These are phyloP conservation scores for Hymenochirus boettgeri DNA, from an alignment of 2,113 vertebrate genomes.

Conservation along the genomic window DNA sequence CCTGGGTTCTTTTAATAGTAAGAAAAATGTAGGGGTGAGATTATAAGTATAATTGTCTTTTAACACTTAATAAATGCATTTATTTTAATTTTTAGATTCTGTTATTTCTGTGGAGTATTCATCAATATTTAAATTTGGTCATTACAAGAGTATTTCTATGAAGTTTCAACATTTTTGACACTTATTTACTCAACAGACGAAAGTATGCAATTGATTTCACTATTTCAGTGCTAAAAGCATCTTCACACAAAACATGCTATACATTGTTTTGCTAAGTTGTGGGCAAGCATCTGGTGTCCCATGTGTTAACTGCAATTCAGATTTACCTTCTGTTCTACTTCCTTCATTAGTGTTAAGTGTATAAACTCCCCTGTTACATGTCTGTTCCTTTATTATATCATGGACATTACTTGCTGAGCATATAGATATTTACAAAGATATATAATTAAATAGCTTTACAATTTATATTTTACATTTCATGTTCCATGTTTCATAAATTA, in stretches of 20 bases:
- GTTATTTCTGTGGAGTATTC: background rate
- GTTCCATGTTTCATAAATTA: too few relatives aligned
- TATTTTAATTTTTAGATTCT: too few relatives aligned
- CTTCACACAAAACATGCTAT: background rate
- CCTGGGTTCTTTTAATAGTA: too few relatives aligned
- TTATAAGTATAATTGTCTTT: too few relatives aligned
- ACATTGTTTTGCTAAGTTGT: background rate
- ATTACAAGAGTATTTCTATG: background rate
- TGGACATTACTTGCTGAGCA: background rate
- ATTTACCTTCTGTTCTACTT: background rate
- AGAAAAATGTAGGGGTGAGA: too few relatives aligned
- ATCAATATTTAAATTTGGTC: background rate
- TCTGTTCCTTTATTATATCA: background rate
- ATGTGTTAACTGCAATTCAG: background rate
- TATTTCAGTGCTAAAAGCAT: background rate
- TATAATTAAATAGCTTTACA: too few relatives aligned
- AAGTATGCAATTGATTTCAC: background rate
- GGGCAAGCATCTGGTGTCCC: background rate
- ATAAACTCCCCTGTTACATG: background rate
- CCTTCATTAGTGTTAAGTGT: background rate
- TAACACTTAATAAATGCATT: too few relatives aligned
- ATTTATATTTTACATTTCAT: too few relatives aligned
- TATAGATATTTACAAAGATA: background rate
- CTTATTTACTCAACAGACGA: background rate
- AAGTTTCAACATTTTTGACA: background rate